These are phyloP conservation scores for Phasianus colchicus DNA, from an alignment of 2,113 vertebrate species.

Conservation along the genomic window DNA sequence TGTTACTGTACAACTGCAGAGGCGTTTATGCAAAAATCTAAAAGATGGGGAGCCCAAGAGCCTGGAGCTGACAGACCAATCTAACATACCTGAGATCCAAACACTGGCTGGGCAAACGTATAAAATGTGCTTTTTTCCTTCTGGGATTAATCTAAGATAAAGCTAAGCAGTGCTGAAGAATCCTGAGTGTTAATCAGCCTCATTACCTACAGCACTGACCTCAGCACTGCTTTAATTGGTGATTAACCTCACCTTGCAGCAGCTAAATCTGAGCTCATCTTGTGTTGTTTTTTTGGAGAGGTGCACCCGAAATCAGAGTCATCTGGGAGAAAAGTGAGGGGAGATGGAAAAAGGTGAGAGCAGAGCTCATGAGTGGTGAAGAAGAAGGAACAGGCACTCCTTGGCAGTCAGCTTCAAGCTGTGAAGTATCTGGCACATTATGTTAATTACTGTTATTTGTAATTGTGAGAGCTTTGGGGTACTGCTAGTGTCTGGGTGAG, in stretches of 20 bases:
- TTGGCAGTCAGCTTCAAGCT: neutral
- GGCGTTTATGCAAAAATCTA: neutral
- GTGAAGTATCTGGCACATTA: neutral
- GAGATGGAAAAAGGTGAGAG: neutral
- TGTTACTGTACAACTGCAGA: neutral
- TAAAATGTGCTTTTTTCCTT: too few relatives aligned
- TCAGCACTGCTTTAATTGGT: fast-evolving
- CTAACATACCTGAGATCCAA: neutral
- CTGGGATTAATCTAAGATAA: neutral
- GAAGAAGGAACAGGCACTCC: neutral
- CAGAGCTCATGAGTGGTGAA: fast-evolving
- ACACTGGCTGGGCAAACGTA: fast-evolving
- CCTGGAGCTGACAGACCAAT: neutral
- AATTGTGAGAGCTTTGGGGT: neutral
- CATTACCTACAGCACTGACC: neutral
- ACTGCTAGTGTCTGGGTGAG: neutral
- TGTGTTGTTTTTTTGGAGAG: neutral
- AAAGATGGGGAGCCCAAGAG: neutral
- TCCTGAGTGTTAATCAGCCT: neutral
- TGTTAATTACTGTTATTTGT: neutral
- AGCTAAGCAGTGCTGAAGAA: neutral
- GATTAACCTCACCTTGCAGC: neutral
- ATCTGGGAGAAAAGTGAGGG: neutral
- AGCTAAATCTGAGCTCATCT: too few relatives aligned
- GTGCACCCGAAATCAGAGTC: neutral